phyloP scores from a whole-genome alignment of 2,797 vertebrate genomes.

The Fistularia commersonii region DNA sequence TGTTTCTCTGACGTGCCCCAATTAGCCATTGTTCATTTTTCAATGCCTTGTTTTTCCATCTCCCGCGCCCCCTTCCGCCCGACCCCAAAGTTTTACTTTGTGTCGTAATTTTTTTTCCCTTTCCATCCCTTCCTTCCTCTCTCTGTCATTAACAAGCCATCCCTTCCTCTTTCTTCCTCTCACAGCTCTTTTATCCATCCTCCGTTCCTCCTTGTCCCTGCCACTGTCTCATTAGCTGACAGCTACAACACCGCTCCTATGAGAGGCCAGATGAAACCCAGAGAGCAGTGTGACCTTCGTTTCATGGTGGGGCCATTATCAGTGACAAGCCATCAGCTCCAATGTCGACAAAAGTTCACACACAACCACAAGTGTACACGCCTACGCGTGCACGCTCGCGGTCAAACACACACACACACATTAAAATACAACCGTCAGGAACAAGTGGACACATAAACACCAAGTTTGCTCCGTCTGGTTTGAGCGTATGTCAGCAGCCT shows the following conservation, averaged over 20 bases:
- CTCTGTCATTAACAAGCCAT: slow-evolving; percentile 38
- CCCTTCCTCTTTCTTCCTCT: slow-evolving; percentile 28
- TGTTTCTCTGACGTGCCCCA: slow-evolving; percentile 5
- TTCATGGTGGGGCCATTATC: slow-evolving; percentile 66
- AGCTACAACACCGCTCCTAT: slow-evolving; percentile 59
- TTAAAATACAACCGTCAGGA: slow-evolving; percentile 5
- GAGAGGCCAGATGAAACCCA: slow-evolving; percentile 70
- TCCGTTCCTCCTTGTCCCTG: slow-evolving; percentile 30
- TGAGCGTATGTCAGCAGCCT: slow-evolving; percentile 50
- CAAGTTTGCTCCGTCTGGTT: slow-evolving; percentile 22
- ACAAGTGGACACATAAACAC: slow-evolving; percentile 11
- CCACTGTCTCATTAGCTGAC: slow-evolving; percentile 69
- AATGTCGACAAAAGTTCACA: slow-evolving; percentile 38
- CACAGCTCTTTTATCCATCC: slow-evolving; percentile 40
- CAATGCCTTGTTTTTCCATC: slow-evolving; percentile 6
- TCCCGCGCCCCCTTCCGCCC: slow-evolving; percentile 1
- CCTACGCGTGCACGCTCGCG: neutral
- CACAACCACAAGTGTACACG: neutral
- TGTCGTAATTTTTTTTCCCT: slow-evolving; percentile 7
- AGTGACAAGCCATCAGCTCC: slow-evolving; percentile 73
- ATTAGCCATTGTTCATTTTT: slow-evolving; percentile 13
- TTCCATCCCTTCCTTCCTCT: slow-evolving; percentile 6
- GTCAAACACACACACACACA: slow-evolving; percentile 35
- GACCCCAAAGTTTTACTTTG: slow-evolving; percentile 13
- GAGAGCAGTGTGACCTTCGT: slow-evolving; percentile 69